Percentiles rank a stretch among this genome's conserved stretches.
Evolutionary conservation across 2,797 vertebrate species (phyloP).

Genomic region (Limnodromus scolopaceus): DNA sequence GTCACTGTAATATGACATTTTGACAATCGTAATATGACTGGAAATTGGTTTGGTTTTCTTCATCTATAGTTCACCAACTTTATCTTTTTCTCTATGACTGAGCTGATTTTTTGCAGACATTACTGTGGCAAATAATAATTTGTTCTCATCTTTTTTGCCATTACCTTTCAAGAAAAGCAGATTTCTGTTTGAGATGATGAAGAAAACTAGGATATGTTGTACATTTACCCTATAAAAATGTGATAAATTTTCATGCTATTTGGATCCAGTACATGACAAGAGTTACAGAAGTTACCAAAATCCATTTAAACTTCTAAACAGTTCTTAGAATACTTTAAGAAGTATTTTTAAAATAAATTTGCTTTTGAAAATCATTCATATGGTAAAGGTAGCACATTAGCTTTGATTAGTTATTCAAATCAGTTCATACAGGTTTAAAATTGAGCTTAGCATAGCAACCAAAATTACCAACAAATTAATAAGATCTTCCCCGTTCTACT

Average conservation of each 20-base stretch:
- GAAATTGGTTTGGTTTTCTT: not conserved
- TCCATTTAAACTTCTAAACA: not conserved
- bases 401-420: not conserved
- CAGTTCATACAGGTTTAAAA: not conserved
- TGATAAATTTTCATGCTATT: not conserved
- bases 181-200: not conserved
- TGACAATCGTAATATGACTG: not conserved
- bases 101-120: not conserved
- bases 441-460: not conserved
- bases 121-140: not conserved
- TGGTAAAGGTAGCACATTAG: not conserved
- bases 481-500: not conserved
- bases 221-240: not conserved
- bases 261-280: not conserved
- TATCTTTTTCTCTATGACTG: not conserved
- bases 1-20: not conserved
- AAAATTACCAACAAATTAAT: not conserved
- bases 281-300: not conserved
- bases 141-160: not conserved
- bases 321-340: not conserved
- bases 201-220: not conserved
- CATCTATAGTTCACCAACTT: not conserved
- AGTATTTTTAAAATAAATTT: not conserved
- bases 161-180: not conserved
- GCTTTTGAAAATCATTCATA: not conserved